phyloP scores from a whole-genome alignment of 2,113 vertebrate species.

The Eulacestoma nigropectus region DNA sequence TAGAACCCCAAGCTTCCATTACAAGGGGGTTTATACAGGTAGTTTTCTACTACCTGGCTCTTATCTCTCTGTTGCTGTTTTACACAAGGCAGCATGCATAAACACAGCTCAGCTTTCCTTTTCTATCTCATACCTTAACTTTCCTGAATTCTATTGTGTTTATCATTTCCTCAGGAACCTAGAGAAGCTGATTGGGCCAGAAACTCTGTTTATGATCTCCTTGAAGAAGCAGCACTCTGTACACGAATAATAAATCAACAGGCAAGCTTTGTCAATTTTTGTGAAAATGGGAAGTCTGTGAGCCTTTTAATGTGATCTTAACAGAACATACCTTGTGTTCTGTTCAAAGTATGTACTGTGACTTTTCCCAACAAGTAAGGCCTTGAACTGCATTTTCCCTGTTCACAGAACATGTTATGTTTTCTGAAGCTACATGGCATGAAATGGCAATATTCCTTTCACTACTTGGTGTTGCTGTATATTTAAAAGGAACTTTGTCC shows the following conservation, averaged over 20 bases:
- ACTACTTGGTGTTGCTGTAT: background rate
- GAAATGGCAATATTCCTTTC: background rate
- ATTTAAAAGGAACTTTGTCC: background rate
- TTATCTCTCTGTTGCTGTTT: constrained; percentile 24
- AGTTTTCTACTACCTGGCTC: background rate
- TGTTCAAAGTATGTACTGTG: background rate
- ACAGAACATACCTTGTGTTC: constrained; percentile 22
- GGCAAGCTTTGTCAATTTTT: constrained; percentile 22
- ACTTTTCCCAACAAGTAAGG: background rate
- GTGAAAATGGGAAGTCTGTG: constrained; percentile 56
- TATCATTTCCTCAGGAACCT: constrained; percentile 41
- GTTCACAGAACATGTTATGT: background rate
- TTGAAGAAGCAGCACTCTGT: constrained; percentile 27
- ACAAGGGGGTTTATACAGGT: background rate
- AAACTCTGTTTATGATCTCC: constrained; percentile 54
- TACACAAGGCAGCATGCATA: background rate
- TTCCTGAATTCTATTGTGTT: constrained; percentile 30
- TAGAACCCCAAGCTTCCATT: background rate
- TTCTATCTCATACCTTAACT: constrained; percentile 47
- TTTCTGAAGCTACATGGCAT: background rate
- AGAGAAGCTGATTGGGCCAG: background rate
- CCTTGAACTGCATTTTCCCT: background rate
- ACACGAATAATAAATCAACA: constrained; percentile 58
- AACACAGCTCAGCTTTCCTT: constrained; percentile 44
- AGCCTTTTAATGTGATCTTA: constrained; percentile 65